phyloP scores from a whole-genome alignment of 2,888 invertebrate genomes.

The Drosophila pegasa region DNA sequence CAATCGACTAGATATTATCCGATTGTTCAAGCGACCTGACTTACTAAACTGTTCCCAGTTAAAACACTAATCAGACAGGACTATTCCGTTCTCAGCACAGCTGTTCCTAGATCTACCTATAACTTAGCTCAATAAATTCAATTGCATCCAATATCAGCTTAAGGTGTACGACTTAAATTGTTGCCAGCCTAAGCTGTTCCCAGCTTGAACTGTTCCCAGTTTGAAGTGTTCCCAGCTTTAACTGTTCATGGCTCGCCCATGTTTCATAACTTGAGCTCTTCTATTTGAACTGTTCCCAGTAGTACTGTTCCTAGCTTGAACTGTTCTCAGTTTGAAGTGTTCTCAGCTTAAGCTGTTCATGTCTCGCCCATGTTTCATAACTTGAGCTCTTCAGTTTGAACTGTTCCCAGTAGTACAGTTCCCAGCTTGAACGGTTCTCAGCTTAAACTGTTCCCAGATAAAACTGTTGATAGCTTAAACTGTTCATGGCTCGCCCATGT shows the following conservation, averaged over 20 bases:
- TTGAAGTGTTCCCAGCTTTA: neutral
- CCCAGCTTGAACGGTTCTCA: neutral
- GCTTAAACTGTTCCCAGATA: neutral
- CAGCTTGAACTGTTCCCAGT: neutral
- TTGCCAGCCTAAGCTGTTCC: no score
- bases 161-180: no score
- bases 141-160: no score
- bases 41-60: neutral
- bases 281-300: neutral
- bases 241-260: neutral
- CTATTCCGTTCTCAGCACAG: neutral
- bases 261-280: neutral
- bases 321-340: neutral
- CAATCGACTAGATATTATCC: no score
- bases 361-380: no score
- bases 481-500: neutral
- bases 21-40: no score
- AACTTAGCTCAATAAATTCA: no score
- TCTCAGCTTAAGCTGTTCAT: neutral
- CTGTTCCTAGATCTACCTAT: neutral
- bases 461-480: neutral
- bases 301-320: neutral
- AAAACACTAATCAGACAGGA: neutral
- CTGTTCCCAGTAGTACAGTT: neutral
- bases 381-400: no score